These are phyloP conservation scores for Beaufortia kweichowensis DNA, from an alignment of 2,113 vertebrate species.

Conservation along the genomic window DNA sequence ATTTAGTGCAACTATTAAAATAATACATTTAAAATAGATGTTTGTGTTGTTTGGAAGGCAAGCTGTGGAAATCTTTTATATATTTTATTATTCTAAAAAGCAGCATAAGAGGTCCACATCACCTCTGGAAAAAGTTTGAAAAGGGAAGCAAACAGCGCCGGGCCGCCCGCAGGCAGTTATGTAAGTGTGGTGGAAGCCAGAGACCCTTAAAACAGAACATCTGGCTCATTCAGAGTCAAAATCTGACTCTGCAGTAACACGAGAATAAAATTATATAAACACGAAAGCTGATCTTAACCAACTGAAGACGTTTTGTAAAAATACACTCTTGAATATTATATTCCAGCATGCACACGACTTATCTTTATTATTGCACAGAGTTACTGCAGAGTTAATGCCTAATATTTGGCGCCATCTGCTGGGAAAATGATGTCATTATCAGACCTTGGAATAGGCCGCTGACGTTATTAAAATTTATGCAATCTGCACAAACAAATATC, in stretches of 20 bases:
- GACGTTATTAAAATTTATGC: background rate
- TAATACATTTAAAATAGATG: background rate
- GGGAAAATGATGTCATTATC: background rate
- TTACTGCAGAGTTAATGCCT: background rate
- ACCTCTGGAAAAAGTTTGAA: constrained; percentile 44
- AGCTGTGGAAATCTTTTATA: background rate
- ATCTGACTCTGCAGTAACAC: constrained; percentile 32
- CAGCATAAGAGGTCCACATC: constrained; percentile 18
- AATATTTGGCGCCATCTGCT: constrained; percentile 44
- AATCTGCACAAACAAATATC: too few relatives aligned
- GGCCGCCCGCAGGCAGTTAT: constrained; percentile 50
- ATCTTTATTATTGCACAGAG: background rate
- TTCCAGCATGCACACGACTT: background rate
- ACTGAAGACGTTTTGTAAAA: background rate
- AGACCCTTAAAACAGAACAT: constrained; percentile 45
- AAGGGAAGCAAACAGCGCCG: constrained; percentile 42
- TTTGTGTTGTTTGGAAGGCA: background rate
- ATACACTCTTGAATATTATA: constrained; percentile 10
- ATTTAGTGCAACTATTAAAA: background rate
- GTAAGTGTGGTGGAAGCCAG: constrained; percentile 44
- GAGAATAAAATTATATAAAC: constrained; percentile 16
- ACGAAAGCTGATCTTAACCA: constrained; percentile 11
- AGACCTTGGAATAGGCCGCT: background rate
- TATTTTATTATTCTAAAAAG: background rate
- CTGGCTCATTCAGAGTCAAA: constrained; percentile 47